phyloP scores from a whole-genome alignment of 1,140 invertebrate genomes.

The Penaeus japonicus region DNA sequence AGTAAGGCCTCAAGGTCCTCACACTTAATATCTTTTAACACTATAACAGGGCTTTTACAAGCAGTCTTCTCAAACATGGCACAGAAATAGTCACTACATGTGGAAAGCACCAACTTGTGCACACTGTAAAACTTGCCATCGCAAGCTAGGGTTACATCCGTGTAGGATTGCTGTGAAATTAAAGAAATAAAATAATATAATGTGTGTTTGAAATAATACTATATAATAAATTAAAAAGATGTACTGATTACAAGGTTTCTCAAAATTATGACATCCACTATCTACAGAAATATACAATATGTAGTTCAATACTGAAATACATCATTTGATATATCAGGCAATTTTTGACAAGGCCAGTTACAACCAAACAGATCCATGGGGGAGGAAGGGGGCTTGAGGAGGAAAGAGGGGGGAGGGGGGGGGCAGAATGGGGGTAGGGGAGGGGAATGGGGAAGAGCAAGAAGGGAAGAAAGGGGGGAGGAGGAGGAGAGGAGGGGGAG shows the following conservation, averaged over 20 bases:
- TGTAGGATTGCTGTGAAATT: constrained; percentile 57
- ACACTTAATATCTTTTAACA: constrained; percentile 59
- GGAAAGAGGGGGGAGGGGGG: too few relatives aligned
- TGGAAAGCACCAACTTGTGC: constrained; percentile 59
- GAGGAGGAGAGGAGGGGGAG: too few relatives aligned
- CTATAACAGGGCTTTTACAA: constrained; percentile 58
- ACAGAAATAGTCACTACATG: constrained; percentile 59
- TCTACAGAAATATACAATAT: background rate
- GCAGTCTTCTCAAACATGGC: constrained; percentile 58
- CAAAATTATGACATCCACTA: too few relatives aligned
- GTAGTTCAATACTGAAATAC: background rate
- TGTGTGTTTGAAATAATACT: too few relatives aligned
- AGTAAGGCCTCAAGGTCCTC: constrained; percentile 57
- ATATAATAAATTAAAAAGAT: too few relatives aligned
- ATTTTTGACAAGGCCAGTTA: too few relatives aligned
- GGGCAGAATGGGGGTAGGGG: too few relatives aligned
- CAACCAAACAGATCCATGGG: too few relatives aligned
- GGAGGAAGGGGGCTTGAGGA: too few relatives aligned
- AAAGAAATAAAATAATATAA: constrained; percentile 13
- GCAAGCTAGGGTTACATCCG: constrained; percentile 57
- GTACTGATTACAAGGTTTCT: too few relatives aligned
- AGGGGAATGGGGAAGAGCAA: too few relatives aligned
- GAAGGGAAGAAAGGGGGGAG: too few relatives aligned
- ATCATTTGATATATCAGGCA: background rate
- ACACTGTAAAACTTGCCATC: constrained; percentile 59